A percentile compares a stretch with the other conserved stretches of the same genome.
phyloP scores from a whole-genome alignment of 2,113 vertebrate genomes.

The Chinchilla lanigera region DNA sequence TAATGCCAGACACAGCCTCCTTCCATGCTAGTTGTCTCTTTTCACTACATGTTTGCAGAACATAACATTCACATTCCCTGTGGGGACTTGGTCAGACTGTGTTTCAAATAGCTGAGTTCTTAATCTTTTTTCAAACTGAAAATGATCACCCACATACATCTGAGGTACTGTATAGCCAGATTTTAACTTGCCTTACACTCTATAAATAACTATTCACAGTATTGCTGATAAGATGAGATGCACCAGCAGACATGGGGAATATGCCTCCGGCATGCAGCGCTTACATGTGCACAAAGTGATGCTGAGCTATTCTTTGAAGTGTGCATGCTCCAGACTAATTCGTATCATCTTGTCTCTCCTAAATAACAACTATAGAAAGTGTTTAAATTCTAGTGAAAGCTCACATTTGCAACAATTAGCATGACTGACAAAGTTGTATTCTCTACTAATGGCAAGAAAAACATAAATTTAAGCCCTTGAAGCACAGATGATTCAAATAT shows the following conservation, averaged over 20 bases:
- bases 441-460: neutral
- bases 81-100: neutral
- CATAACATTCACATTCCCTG: neutral
- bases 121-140: neutral
- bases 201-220: neutral
- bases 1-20: neutral
- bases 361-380: neutral
- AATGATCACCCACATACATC: neutral
- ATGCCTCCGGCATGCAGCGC: neutral
- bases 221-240: neutral
- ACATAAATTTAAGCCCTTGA: neutral
- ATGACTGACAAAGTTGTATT: neutral
- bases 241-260: neutral
- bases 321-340: neutral
- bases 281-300: neutral
- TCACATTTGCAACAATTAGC: neutral
- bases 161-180: neutral
- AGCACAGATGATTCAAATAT: neutral
- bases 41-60: neutral
- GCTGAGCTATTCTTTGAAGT: neutral
- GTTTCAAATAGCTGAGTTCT: neutral
- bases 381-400: neutral
- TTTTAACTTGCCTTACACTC: neutral
- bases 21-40: neutral
- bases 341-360: neutral